Percentiles rank a stretch among this genome's conserved stretches.
Conservation (phyloP, 2,888 invertebrate genomes). For the Athrips mouffetella region DNA sequence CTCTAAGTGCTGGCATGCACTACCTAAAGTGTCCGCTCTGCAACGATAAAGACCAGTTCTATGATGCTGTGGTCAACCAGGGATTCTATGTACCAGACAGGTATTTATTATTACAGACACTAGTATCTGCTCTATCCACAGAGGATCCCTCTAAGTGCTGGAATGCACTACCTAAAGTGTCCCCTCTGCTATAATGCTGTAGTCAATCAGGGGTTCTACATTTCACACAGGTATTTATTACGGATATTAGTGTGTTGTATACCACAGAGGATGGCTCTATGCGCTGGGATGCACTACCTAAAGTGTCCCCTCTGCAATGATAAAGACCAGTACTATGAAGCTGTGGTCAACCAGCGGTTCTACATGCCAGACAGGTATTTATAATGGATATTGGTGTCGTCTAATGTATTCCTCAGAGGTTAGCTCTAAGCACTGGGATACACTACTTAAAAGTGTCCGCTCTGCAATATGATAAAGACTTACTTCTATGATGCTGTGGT, state of each 20-base stretch:
- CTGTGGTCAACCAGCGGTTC: constrained; percentile 83
- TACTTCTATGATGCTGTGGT: too few relatives aligned
- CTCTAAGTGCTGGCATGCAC: constrained; percentile 84
- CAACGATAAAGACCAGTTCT: constrained; percentile 83
- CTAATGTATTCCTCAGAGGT: too few relatives aligned
- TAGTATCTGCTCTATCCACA: too few relatives aligned
- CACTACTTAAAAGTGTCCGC: too few relatives aligned
- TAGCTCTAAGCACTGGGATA: too few relatives aligned
- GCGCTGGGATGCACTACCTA: constrained; percentile 86
- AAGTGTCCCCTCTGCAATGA: constrained; percentile 92
- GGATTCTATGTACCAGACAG: constrained; percentile 90
- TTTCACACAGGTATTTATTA: constrained; percentile 90
- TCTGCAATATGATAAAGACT: too few relatives aligned
- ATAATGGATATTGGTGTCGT: too few relatives aligned
- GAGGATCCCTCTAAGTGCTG: constrained; percentile 85
- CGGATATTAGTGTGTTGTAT: too few relatives aligned
- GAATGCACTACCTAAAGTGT: constrained; percentile 88
- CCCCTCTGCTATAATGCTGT: constrained; percentile 84
- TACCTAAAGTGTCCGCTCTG: constrained; percentile 91
- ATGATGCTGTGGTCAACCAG: constrained; percentile 77
- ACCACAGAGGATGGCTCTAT: constrained; percentile 82
- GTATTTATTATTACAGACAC: constrained; percentile 51
- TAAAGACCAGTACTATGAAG: constrained; percentile 78
- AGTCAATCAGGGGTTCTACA: constrained; percentile 83
- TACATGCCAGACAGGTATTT: constrained; percentile 89